Evolutionary conservation across 2,888 invertebrate species (phyloP), one percentile per base, ranked within the genome.

Genomic region (Habroteleia sp.): DNA sequence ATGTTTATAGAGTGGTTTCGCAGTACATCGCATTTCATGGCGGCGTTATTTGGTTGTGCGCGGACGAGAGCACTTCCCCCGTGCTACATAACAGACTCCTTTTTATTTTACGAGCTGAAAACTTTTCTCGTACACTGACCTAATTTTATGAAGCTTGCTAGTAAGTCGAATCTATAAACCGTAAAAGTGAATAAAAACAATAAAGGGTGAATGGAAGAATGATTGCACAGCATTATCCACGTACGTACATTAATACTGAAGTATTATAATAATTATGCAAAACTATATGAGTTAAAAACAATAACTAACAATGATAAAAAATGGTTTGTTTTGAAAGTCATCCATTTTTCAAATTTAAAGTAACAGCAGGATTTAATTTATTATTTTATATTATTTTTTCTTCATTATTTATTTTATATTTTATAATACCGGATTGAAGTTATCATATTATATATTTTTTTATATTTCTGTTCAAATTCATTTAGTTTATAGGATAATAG

Each of bases 91-190:
- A 63, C 76, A 27, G 41, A 68, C 50, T 63, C 54, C 60, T 62
- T 66, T 73, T 58, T 71, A 73, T 65, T 80, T 80, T 78, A 79
- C 77, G 77, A 80, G 72, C 74, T 75, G 72, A 74, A 78, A 79
- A 79, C 71, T 76, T 56, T 31, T 39, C 65, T 76, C 42, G 54
- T 68, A 25, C 13, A 23, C 42, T 71, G 74, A 77, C 78, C 77
- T 63, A 77, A 80, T 80, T 77, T 77, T 11, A 20, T 31, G 16
- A 37, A 41, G 54, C 17, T 60, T 54, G 37, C 54, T 54, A 17
- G 23, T 23, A 37, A 25, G 16, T 11, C 41, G 25, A 20, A 48
- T 62, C 50, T 37, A 63, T 65, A 65, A 76, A 65, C 37, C 63
- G 68, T 60, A 60, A 66, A 73, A 66, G 42, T 50, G 31, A 73